These are phyloP conservation scores for Ophonus ardosiacus DNA, from an alignment of 2,888 invertebrate species.

Conservation along the genomic window DNA sequence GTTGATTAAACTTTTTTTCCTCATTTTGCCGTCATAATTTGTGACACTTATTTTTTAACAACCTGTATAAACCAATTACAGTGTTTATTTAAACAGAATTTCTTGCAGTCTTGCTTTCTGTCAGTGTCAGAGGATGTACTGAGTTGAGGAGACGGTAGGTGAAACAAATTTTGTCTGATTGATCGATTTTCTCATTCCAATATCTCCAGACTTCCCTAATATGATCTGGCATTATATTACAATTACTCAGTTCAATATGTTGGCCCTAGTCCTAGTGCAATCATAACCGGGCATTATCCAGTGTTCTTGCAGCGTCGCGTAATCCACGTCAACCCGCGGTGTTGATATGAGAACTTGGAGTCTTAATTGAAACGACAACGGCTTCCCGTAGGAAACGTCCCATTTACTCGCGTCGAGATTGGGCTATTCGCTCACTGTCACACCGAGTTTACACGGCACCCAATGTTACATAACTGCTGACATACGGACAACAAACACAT, in stretches of 20 bases:
- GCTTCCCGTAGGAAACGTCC: constrained; percentile 64
- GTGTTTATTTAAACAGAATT: too few species aligned
- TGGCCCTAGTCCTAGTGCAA: not conserved
- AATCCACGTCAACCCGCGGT: constrained; percentile 59
- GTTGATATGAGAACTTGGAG: constrained; percentile 65
- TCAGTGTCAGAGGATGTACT: too few species aligned
- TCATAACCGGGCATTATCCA: not conserved
- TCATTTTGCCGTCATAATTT: too few species aligned
- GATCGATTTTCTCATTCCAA: not conserved
- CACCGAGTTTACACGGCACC: constrained; percentile 25
- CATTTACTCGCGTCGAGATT: constrained; percentile 65
- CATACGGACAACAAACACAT: not conserved
- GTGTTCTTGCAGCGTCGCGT: not conserved
- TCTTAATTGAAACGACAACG: constrained; percentile 67
- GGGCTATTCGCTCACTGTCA: constrained; percentile 64
- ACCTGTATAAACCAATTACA: too few species aligned
- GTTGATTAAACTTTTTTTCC: too few species aligned
- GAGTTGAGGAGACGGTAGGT: too few species aligned
- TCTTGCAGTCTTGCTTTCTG: too few species aligned
- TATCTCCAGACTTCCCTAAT: not conserved
- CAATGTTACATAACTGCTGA: constrained; percentile 12
- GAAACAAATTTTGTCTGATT: not conserved
- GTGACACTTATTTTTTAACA: too few species aligned
- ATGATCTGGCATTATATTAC: not conserved
- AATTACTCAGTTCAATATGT: not conserved